Evolutionary conservation across 2,888 invertebrate genomes (phyloP).

Genomic region (Drosophila recens): DNA sequence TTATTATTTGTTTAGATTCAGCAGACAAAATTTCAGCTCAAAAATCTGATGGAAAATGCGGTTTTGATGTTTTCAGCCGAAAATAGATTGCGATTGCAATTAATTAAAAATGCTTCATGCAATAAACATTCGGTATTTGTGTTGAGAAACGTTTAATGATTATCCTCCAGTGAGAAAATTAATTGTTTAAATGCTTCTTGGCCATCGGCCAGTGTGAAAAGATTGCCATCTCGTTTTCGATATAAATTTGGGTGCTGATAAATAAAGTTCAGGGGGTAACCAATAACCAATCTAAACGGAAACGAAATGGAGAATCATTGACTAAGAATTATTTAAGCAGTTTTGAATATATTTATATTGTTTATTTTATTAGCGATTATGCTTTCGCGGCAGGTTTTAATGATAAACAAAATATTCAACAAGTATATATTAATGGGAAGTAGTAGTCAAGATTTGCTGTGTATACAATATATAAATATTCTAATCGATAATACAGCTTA

Average conservation of each 20-base stretch:
- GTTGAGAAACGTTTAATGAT: slow-evolving; percentile 35
- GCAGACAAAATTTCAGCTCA: slow-evolving; percentile 7
- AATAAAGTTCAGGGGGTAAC: slow-evolving; percentile 37
- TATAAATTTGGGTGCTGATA: slow-evolving; percentile 23
- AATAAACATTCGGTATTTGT: slow-evolving; percentile 64
- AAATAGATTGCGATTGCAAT: slow-evolving; percentile 58
- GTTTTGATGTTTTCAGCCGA: slow-evolving; percentile 52
- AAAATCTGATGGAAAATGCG: slow-evolving; percentile 60
- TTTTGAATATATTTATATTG: slow-evolving; percentile 9
- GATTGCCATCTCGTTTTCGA: slow-evolving; percentile 5
- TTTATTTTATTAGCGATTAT: slow-evolving; percentile 9
- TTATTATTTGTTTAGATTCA: slow-evolving; percentile 68
- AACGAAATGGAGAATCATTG: slow-evolving; percentile 4
- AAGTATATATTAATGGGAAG: not conserved
- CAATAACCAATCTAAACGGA: not conserved
- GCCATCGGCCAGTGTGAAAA: slow-evolving; percentile 30
- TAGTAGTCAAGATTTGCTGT: not conserved
- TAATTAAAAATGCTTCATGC: slow-evolving; percentile 56
- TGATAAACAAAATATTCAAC: not conserved
- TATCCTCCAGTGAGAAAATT: slow-evolving; percentile 31
- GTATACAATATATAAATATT: not conserved
- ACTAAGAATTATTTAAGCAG: not conserved
- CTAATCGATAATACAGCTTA: not conserved
- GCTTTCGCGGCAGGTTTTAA: not conserved
- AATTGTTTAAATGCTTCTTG: slow-evolving; percentile 28